phyloP scores from a whole-genome alignment of 64 coral and sea anemone species.

The Montipora cactus region DNA sequence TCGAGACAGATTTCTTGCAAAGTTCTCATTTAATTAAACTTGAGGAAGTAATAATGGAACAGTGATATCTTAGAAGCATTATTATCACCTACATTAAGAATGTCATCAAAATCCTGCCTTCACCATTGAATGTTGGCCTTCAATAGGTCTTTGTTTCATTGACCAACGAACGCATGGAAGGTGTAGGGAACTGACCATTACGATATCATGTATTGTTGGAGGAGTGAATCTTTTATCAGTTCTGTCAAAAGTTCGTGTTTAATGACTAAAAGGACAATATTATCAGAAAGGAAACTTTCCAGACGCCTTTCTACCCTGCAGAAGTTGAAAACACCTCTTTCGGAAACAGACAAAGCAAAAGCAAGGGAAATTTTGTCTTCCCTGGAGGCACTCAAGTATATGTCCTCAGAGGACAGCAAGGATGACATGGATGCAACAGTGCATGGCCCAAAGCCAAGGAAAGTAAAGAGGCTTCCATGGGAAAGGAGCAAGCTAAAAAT shows the following conservation, averaged over 20 bases:
- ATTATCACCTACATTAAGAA: too few species aligned
- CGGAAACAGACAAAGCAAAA: not conserved
- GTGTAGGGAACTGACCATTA: too few species aligned
- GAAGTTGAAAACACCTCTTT: not conserved
- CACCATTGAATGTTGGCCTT: too few species aligned
- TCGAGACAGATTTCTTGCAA: too few species aligned
- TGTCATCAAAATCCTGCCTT: too few species aligned
- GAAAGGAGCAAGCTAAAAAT: not conserved
- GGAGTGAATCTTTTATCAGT: not conserved
- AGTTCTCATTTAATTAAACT: too few species aligned
- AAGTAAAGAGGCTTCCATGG: not conserved
- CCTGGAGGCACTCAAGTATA: not conserved
- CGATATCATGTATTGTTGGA: not conserved
- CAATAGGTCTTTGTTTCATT: too few species aligned
- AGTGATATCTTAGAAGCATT: too few species aligned
- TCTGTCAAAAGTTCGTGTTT: not conserved
- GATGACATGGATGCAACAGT: not conserved
- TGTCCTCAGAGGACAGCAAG: constrained; percentile 6
- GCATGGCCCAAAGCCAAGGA: not conserved
- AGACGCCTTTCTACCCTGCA: constrained; percentile 26
- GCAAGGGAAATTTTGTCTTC: constrained; percentile 13
- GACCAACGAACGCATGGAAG: too few species aligned
- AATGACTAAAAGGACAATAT: not conserved
- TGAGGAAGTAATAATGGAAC: too few species aligned
- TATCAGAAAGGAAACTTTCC: constrained; percentile 9